These are phyloP conservation scores for Chironex yamaguchii DNA, from an alignment of 30 jellyfish, hydroid and myxozoan species.

Conservation along the genomic window DNA sequence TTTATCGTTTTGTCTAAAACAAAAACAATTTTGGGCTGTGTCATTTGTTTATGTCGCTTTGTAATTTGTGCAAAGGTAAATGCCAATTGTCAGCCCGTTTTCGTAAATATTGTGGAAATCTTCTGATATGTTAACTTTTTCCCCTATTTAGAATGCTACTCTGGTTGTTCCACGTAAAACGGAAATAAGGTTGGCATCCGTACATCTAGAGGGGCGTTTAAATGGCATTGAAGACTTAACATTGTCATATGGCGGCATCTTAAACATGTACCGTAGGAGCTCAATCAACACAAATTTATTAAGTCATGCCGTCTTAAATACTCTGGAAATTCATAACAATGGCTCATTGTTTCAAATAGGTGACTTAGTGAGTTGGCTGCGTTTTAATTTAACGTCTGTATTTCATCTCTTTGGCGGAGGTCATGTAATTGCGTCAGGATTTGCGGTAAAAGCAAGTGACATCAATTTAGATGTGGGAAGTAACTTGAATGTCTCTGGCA, in stretches of 20 bases:
- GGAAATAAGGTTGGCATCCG: too few species aligned
- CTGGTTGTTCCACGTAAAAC: too few species aligned
- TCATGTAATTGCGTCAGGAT: conserved; percentile 21
- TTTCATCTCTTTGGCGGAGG: conserved; percentile 68
- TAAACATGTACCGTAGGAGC: conserved; percentile 25
- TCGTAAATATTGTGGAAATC: too few species aligned
- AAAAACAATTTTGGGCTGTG: too few species aligned
- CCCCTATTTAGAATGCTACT: too few species aligned
- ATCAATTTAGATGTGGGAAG: conserved; percentile 45
- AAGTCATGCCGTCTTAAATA: not conserved
- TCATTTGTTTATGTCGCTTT: too few species aligned
- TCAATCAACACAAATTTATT: conserved; percentile 19
- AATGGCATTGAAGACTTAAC: conserved; percentile 35
- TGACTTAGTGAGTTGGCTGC: not conserved
- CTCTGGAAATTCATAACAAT: conserved; percentile 55
- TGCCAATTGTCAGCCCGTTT: too few species aligned
- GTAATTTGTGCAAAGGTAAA: too few species aligned
- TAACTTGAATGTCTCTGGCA: conserved; percentile 31
- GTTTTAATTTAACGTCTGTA: conserved; percentile 1
- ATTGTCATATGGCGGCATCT: conserved; percentile 53
- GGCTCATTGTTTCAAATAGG: conserved; percentile 56
- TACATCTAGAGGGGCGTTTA: conserved; percentile 52
- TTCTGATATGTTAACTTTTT: too few species aligned
- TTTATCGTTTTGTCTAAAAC: too few species aligned
- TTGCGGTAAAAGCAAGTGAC: conserved; percentile 50